Base-by-base conservation (phyloP, 23 tunicate species). In the Oikopleura dioica region DNA sequence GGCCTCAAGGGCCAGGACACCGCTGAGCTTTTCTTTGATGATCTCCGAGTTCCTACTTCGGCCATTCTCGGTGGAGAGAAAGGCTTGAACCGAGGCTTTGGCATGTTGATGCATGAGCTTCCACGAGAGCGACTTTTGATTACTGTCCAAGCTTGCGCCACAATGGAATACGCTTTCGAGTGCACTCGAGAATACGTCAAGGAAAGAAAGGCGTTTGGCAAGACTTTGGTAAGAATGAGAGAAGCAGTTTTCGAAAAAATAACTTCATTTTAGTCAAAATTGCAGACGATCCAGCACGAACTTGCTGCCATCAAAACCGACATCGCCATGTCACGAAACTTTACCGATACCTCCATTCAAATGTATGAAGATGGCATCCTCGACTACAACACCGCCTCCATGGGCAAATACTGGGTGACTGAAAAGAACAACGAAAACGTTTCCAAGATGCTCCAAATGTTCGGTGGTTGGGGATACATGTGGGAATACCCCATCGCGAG, bases 241-340 rank as follows among this genome's bases (percentile, higher is more conserved):
- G 55, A 44, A 9, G 55, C 55, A 9, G 9, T 44, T 44, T 21
- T 21, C 55, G 21, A 44, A 44, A 44, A 44, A 44, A 9, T 9
- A 44, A 9, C 9, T 44, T 44, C 9, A 44, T 9, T 44, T 44
- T 21, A 44, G 55, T 9, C 91, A 33, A 77, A 89, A 38, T 75
- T 89, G 33, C 91, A 89, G 36, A 89, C 96, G 55, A 89, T 89
- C 32, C 89, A 89, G 63, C 96, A 89, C 51, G 82, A 76, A 1
- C 76, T 89, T 38, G 96, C 96, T n/a, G 96, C 84, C 79, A 79
- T 89, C n/a, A 89, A 89, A 82, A 89, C 96, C 1, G 92, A 89
- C 63, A 35, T 78, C 33, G 86, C 96, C 1, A 86, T 85, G 23
- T 78, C 84, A 0, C 50, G 96, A 35, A 79, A 86, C 1, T 89